Base-by-base conservation (phyloP, 2,797 vertebrate species). In the Gambusia yucatana region DNA sequence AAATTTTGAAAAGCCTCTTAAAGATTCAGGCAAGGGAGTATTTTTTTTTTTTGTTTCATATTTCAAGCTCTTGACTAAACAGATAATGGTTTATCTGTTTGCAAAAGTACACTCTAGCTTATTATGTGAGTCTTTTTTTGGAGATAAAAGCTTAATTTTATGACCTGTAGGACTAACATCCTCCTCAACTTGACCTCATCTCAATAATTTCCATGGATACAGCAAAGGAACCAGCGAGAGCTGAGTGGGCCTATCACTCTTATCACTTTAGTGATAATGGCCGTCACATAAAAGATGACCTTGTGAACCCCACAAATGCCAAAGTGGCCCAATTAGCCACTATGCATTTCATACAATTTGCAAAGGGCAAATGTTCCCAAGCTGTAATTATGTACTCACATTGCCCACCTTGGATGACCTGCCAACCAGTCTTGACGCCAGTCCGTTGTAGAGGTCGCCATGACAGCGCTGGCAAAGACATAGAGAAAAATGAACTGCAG, bases 311-410 rank as follows among this genome's bases (percentile, higher is more conserved):
- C 88, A 89, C 92, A 94, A 95, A 95, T 94, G 94, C 93, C 94
- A 94, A 86, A 94, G 92, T 93, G 92, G 93, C 94, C 94, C 94
- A 94, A 95, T 94, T 95, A 95, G 92, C 93, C 91, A 93, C 93
- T 94, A 95, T 94, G 94, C 93, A 94, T 95, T 95, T 94, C 94
- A 94, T 93, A 93, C 93, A 95, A 94, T 94, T 94, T 94, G 90
- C 92, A 94, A 94, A 94, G 93, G 94, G 90, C 94, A 94, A 94
- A 93, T 94, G 93, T 94, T 94, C 90, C 92, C 92, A 91, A 92
- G 94, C 94, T 94, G 92, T 94, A 94, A 95, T 94, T 94, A 94
- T 93, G 94, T 94, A 94, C 93, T 94, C 93, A 92, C 92, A 91
- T 91, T 93, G 93, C 88, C 92, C 91, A 94, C 90, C 93, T 92